Evolutionary conservation across 2,797 vertebrate species (phyloP).

Genomic region (Melanotaenia parkinsoni): DNA sequence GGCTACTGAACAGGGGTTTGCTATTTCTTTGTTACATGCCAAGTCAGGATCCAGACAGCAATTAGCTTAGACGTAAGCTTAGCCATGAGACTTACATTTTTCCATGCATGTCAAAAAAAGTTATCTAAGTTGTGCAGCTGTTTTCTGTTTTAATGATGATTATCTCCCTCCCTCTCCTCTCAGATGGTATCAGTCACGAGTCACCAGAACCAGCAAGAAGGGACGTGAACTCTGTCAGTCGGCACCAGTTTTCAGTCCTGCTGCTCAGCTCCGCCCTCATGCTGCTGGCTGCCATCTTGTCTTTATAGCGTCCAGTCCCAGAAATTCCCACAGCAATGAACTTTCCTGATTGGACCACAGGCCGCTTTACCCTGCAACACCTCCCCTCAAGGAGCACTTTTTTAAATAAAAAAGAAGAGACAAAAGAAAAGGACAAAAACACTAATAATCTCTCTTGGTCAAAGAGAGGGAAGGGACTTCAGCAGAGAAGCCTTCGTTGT

Average conservation of each 20-base stretch:
- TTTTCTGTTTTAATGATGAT: background rate
- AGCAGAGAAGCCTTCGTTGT: constrained; percentile 71
- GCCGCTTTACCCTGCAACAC: constrained; percentile 56
- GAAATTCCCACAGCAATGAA: constrained; percentile 36
- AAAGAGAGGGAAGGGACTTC: constrained; percentile 83
- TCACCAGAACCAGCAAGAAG: constrained; percentile 94
- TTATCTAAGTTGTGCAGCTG: background rate
- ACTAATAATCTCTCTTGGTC: constrained; percentile 82
- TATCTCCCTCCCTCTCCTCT: background rate
- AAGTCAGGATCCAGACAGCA: too few species aligned
- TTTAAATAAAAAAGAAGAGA: constrained; percentile 53
- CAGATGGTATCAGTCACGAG: constrained; percentile 96
- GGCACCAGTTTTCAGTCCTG: constrained; percentile 81
- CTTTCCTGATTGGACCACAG: constrained; percentile 69
- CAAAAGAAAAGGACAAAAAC: constrained; percentile 69
- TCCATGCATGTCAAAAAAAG: background rate
- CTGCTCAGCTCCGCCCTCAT: constrained; percentile 89
- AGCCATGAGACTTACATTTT: background rate
- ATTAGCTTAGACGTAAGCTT: too few species aligned
- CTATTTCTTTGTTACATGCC: background rate
- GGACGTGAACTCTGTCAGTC: constrained; percentile 86
- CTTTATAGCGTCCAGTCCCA: constrained; percentile 90
- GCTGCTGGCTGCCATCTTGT: constrained; percentile 89
- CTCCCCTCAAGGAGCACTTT: constrained; percentile 83
- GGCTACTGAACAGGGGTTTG: background rate